A percentile compares a stretch with the other conserved stretches of the same genome.
Conservation (phyloP, 2,797 vertebrate genomes). For the Gymnoscopelus microlampas region DNA sequence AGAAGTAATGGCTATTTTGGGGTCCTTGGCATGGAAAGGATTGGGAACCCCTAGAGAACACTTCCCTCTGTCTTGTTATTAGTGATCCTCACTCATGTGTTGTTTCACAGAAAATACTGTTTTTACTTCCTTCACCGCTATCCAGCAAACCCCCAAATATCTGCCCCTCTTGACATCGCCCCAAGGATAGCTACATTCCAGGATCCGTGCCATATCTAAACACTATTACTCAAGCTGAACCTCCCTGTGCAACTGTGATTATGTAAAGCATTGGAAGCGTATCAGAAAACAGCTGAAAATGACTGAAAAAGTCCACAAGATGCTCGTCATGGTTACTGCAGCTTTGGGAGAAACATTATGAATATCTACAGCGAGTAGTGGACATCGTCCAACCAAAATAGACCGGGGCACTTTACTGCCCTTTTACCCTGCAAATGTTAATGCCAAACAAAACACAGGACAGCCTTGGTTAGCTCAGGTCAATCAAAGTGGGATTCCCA, state of each 20-base stretch:
- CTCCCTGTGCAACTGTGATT: conserved; percentile 56
- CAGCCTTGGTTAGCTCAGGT: conserved; percentile 54
- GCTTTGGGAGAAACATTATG: conserved; percentile 46
- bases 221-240: conserved; percentile 44
- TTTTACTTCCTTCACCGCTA: conserved; percentile 47
- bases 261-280: conserved; percentile 55
- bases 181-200: conserved; percentile 47
- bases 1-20: too few species aligned
- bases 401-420: conserved; percentile 43
- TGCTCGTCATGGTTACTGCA: conserved; percentile 41
- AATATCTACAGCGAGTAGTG: conserved; percentile 41
- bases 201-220: conserved; percentile 47
- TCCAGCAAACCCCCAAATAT: conserved; percentile 46
- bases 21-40: too few species aligned
- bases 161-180: conserved; percentile 43
- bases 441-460: conserved; percentile 66
- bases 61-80: conserved; percentile 52
- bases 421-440: conserved; percentile 25
- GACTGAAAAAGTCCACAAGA: conserved; percentile 27
- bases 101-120: conserved; percentile 62
- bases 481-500: conserved; percentile 62
- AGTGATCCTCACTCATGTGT: conserved; percentile 59
- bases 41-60: conserved; percentile 29
- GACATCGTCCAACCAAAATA: conserved; percentile 55
- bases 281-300: conserved; percentile 46